Percentiles rank a stretch among this genome's conserved stretches.
phyloP scores from a whole-genome alignment of 2,888 invertebrate genomes.

The Notodonta dromedarius region DNA sequence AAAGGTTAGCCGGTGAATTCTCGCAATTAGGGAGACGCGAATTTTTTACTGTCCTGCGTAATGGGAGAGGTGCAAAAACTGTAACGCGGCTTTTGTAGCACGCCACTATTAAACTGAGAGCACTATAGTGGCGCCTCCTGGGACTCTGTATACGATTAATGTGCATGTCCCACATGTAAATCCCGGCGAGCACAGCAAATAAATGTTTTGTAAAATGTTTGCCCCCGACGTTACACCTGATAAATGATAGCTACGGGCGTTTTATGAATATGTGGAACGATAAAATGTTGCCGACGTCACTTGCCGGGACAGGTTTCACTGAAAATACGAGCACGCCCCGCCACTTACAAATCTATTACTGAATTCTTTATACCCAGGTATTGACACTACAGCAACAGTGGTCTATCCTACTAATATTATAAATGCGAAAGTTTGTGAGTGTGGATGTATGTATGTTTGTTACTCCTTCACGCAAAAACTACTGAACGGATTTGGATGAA shows the following conservation, averaged over 20 bases:
- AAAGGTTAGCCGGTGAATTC: slow-evolving; percentile 56
- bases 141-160: slow-evolving; percentile 63
- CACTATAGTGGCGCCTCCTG: slow-evolving; percentile 46
- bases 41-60: slow-evolving; percentile 59
- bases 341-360: slow-evolving; percentile 18
- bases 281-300: slow-evolving; percentile 56
- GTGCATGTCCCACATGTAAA: slow-evolving; percentile 61
- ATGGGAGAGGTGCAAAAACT: slow-evolving; percentile 57
- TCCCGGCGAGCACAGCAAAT: slow-evolving; percentile 62
- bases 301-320: slow-evolving; percentile 33
- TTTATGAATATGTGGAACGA: slow-evolving; percentile 69
- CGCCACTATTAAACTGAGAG: slow-evolving; percentile 43
- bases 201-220: slow-evolving; percentile 71
- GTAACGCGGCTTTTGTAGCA: slow-evolving; percentile 31
- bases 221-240: slow-evolving; percentile 67
- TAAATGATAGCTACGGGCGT: slow-evolving; percentile 70
- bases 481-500: too few relatives aligned
- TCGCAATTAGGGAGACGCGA: slow-evolving; percentile 56
- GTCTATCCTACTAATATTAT: too few relatives aligned
- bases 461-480: too few relatives aligned
- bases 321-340: slow-evolving; percentile 28
- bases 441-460: too few relatives aligned
- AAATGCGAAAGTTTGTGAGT: too few relatives aligned
- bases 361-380: slow-evolving; percentile 8
- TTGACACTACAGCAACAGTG: not conserved